Evolutionary conservation across 2,113 vertebrate species (phyloP), one percentile per base, ranked within the genome.

Genomic region (Sorex araneus): DNA sequence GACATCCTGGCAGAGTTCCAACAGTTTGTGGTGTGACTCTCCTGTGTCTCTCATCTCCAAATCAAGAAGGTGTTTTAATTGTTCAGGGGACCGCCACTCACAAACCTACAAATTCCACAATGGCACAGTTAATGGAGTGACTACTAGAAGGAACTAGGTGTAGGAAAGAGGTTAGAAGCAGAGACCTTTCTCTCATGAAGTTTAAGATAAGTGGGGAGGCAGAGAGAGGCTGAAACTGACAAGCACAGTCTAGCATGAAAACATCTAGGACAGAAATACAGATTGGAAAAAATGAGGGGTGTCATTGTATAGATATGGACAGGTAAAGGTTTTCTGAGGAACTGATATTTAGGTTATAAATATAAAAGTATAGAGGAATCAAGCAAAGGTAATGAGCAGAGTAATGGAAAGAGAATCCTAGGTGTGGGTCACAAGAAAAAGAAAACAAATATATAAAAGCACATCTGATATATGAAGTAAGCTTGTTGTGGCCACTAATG

Each of bases 1-100:
- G 95, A 98, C 98, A 64, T 99, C 98, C 47, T 23, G 98, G 96
- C 98, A 99, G 86, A 98, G 97, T 12, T 98, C 97, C 92, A 99
- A 66, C 73, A 98, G 97, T 85, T 97, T 96, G 80, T 98, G 97
- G 64, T 98, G 97, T 25, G 98, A 94, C 95, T 99, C 98, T 84
- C 98, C 98, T 0, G 40, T 84, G 8, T 98, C 98, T 92, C 97
- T 98, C 96, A 99, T 96, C 93, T 99, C 98, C 96, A 99, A 96
- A 84, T 99, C 98, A 84, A 99, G 97, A 45, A 98, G 96, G 45
- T 98, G 96, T 93, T 98, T 98, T 89, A 99, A 97, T 36, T 97
- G 95, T 80, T 99, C 98, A 0, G 98, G 98, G 74, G 97, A 94
- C 66, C 76, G 97, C 98, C 98, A 99, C 92, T 99, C 98, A 95